Conservation (phyloP, 2,888 invertebrate genomes). For the Flabesymbios commensalis region DNA sequence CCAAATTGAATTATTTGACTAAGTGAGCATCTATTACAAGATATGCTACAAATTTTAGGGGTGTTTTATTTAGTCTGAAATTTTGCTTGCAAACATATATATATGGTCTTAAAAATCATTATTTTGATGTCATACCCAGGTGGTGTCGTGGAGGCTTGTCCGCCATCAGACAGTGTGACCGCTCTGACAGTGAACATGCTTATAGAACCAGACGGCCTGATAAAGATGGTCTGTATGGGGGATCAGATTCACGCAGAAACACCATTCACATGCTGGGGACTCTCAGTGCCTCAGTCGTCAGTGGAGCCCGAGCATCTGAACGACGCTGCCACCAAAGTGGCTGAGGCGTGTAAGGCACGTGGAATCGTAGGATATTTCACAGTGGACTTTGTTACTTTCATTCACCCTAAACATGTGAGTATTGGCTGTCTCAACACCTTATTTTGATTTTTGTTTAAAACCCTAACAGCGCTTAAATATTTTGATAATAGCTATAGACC, state of each 20-base stretch:
- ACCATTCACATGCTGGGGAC: conserved; percentile 56
- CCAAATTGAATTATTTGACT: too few species aligned
- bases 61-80: too few species aligned
- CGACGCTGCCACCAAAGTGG: conserved; percentile 48
- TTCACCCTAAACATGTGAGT: conserved; percentile 53
- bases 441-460: background rate
- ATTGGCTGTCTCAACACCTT: too few species aligned
- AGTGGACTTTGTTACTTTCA: conserved; percentile 61
- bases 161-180: conserved; percentile 59
- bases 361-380: conserved; percentile 58
- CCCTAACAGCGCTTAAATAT: background rate
- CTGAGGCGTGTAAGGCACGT: conserved; percentile 54
- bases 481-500: background rate
- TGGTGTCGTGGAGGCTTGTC: conserved; percentile 61
- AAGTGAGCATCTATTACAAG: too few species aligned
- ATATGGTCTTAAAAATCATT: too few species aligned
- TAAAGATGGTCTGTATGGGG: conserved; percentile 49
- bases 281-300: conserved; percentile 60
- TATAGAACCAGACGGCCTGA: conserved; percentile 56
- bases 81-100: too few species aligned
- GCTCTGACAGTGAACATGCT: conserved; percentile 57
- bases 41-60: too few species aligned
- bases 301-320: conserved; percentile 56
- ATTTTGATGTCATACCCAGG: too few species aligned
- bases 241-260: conserved; percentile 60